Conservation (phyloP, 2,797 vertebrate species). For the Gorsachius magnificus region DNA sequence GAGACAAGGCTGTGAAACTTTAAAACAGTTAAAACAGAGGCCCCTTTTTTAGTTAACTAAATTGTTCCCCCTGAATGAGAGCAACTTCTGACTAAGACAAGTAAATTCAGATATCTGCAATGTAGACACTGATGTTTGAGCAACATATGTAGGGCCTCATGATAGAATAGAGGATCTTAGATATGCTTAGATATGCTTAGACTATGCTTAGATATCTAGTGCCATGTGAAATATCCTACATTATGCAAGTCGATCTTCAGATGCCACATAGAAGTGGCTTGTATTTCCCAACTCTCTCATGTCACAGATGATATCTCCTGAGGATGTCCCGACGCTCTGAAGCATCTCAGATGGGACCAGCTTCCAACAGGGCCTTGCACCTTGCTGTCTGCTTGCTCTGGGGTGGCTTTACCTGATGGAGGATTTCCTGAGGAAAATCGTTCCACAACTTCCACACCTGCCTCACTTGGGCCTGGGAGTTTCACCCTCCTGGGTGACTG, state of each 20-base stretch:
- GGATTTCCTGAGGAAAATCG: not conserved
- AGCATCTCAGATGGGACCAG: not conserved
- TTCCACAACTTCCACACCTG: not conserved
- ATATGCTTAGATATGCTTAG: too few relatives aligned
- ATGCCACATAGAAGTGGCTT: not conserved
- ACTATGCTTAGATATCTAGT: not conserved
- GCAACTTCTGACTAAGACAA: not conserved
- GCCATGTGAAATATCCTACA: not conserved
- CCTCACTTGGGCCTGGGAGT: rapidly evolving
- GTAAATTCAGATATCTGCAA: not conserved
- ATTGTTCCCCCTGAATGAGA: not conserved
- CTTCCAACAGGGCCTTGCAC: not conserved
- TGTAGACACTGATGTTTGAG: not conserved
- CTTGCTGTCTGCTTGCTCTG: not conserved
- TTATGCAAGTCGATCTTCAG: not conserved
- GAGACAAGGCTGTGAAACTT: not conserved
- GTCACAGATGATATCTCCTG: too few relatives aligned
- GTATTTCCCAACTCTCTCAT: not conserved
- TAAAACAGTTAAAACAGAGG: not conserved
- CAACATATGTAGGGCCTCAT: not conserved
- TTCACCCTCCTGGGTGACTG: rapidly evolving
- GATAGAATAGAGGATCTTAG: not conserved
- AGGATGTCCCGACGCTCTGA: not conserved
- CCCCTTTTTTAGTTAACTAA: not conserved
- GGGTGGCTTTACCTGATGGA: not conserved